Base-by-base conservation (phyloP, 1,140 invertebrate genomes). In the Solenopsis fugax region DNA sequence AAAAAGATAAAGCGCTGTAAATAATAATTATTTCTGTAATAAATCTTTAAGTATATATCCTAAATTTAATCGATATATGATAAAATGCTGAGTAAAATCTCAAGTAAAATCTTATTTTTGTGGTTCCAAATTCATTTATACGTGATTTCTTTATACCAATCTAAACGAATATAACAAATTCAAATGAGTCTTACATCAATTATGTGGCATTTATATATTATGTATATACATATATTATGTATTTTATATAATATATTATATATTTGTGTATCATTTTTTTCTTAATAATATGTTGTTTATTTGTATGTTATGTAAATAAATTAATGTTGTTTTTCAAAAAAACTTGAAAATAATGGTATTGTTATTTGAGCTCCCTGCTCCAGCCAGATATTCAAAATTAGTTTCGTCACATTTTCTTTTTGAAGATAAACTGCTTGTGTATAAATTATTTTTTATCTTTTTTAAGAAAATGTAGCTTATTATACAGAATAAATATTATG, bases 231-330 rank as follows among this genome's bases (percentile, higher is more conserved):
- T 29, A 29, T 29, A 29, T 29, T 29, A 48, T 73, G 64, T 67
- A 18, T 78, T 67, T 48, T 69, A 69, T 69, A 48, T 48, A n/a
- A 65, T 48, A 24, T 48, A 48, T 67, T 48, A 85, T 82, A 24
- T 58, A 58, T 73, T 37, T 62, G 34, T 72, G 45, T 64, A 45
- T 29, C 62, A 41, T 45, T 75, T 18, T 18, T 75, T 18, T 41
- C 41, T 76, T 18, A 24, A 75, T 9, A 0, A 67, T 86, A 77
- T 58, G 21, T 56, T 56, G 58, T n/a, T 60, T 72, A 85, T 75
- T 87, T 56, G 65, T 75, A 76, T 18, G 37, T 84, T 52, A 75
- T 84, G 72, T 75, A 87, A 60, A 85, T 87, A 85, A 76, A 85
- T 62, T 52, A 85, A 85, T 85, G 41, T 75, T 87, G 29, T 85